Evolutionary conservation across 2,888 invertebrate genomes (phyloP).

Genomic region (Entomobrya multifasciata): DNA sequence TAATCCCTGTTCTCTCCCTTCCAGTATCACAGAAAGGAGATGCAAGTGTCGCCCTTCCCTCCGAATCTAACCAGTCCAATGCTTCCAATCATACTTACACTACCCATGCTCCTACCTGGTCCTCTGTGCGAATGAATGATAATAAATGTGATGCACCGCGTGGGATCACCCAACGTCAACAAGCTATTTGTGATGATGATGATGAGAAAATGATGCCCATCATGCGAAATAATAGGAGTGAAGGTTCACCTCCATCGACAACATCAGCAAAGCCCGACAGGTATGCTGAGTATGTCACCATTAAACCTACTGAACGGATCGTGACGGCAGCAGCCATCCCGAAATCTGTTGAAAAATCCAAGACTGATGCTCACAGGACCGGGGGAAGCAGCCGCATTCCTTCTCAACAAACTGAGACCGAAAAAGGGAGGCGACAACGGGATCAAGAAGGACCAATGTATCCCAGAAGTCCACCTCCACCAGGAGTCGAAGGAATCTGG

Average conservation of each 20-base stretch:
- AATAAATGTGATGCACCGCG: background rate
- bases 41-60: background rate
- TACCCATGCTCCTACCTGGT: background rate
- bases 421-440: slow-evolving; percentile 8
- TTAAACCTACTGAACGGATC: slow-evolving; percentile 44
- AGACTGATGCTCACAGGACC: slow-evolving; percentile 41
- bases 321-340: slow-evolving; percentile 35
- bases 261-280: slow-evolving; percentile 41
- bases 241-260: slow-evolving; percentile 32
- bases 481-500: too few species aligned
- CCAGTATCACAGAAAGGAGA: background rate
- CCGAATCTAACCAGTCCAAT: background rate
- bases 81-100: background rate
- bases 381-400: slow-evolving; percentile 48
- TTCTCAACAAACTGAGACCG: slow-evolving; percentile 53
- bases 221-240: slow-evolving; percentile 36
- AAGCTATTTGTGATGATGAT: slow-evolving; percentile 9
- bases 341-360: slow-evolving; percentile 31
- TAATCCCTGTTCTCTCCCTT: slow-evolving; percentile 45
- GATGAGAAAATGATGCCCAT: slow-evolving; percentile 18
- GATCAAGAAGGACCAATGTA: background rate
- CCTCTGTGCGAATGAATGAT: slow-evolving; percentile 13
- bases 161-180: background rate
- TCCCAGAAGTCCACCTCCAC: too few species aligned
- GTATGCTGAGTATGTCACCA: background rate